These are phyloP conservation scores for Halcyon smyrnensis DNA, from an alignment of 2,797 vertebrate genomes.

Conservation along the genomic window DNA sequence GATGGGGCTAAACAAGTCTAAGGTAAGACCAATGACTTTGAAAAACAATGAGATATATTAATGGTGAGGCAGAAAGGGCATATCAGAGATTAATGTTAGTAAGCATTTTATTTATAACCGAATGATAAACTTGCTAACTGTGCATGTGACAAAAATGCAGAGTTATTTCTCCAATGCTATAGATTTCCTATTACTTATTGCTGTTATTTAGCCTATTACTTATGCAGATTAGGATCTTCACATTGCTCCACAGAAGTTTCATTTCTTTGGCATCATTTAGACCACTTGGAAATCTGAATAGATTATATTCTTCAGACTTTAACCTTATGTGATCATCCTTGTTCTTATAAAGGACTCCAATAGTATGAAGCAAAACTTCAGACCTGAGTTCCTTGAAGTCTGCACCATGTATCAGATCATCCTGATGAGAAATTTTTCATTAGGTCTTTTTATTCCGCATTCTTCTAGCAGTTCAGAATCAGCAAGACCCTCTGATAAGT, in stretches of 20 bases:
- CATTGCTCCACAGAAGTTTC: background rate
- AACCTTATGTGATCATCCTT: background rate
- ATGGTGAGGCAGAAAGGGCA: fast-evolving
- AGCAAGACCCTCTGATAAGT: background rate
- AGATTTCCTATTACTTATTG: background rate
- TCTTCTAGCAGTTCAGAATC: background rate
- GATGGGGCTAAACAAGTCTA: background rate
- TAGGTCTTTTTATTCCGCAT: background rate
- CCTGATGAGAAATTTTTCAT: background rate
- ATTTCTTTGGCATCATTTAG: background rate
- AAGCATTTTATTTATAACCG: background rate
- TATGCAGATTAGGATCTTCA: background rate
- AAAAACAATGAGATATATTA: background rate
- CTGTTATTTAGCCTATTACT: background rate
- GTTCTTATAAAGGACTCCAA: background rate
- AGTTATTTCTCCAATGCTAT: background rate
- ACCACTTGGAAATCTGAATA: background rate
- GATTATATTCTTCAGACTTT: no score
- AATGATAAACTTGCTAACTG: background rate
- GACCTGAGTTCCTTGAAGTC: background rate
- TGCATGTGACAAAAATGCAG: background rate
- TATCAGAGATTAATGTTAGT: background rate
- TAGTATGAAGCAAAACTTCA: background rate
- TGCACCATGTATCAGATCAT: background rate
- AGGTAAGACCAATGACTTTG: background rate